A percentile compares a stretch with the other conserved stretches of the same genome.
Conservation (phyloP, 2,113 vertebrate genomes). For the Phaetusa simplex region DNA sequence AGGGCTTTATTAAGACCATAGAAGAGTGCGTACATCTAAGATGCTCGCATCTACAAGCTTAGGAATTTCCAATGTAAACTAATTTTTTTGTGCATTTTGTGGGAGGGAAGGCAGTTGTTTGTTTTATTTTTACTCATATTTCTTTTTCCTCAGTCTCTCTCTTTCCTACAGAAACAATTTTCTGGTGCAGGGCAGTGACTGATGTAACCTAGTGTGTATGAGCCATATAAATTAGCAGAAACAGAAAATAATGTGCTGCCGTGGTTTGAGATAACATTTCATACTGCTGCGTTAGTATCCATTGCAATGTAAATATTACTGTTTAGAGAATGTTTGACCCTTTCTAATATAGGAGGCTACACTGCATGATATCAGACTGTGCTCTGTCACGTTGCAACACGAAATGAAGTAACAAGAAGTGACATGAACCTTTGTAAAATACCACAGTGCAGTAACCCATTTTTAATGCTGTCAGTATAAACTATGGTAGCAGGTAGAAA, state of each 20-base stretch:
- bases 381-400: conserved; percentile 4
- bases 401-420: conserved; percentile 57
- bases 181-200: background rate
- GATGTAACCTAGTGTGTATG: background rate
- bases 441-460: conserved; percentile 54
- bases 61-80: background rate
- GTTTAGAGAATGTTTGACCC: conserved; percentile 33
- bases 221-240: background rate
- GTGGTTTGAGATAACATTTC: background rate
- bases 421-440: conserved; percentile 65
- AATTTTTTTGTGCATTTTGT: background rate
- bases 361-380: conserved; percentile 11
- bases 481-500: conserved; percentile 41
- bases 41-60: no score
- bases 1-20: background rate
- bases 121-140: background rate
- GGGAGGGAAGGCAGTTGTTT: background rate
- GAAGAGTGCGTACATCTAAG: background rate
- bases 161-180: background rate
- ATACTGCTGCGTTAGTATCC: background rate
- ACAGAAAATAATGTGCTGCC: background rate
- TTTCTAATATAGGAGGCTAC: conserved; percentile 31
- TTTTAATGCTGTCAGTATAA: conserved; percentile 59
- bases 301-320: conserved; percentile 35
- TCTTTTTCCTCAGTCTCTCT: background rate